These are phyloP conservation scores for Barnardius zonarius DNA, from an alignment of 2,113 vertebrate genomes.

Conservation along the genomic window DNA sequence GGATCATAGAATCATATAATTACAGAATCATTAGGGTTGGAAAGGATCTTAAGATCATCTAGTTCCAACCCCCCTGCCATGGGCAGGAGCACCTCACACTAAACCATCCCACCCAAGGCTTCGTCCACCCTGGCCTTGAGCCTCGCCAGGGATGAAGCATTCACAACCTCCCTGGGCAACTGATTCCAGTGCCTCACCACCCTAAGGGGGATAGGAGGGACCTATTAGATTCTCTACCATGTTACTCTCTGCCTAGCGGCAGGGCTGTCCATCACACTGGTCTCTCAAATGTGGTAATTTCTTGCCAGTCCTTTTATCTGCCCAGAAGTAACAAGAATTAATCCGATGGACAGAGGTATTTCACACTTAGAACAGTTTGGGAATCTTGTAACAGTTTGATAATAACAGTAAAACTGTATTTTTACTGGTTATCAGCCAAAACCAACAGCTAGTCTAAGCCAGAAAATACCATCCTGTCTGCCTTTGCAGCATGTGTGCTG, in stretches of 20 bases:
- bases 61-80: not conserved
- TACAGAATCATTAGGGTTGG: not conserved
- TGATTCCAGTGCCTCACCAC: too few species aligned
- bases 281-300: not conserved
- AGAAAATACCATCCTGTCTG: not conserved
- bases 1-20: not conserved
- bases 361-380: not conserved
- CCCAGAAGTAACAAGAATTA: not conserved
- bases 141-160: too few species aligned
- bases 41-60: not conserved
- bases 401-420: not conserved
- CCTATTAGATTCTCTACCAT: not conserved
- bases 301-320: not conserved
- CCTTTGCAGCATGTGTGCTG: not conserved
- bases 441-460: not conserved
- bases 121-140: too few species aligned
- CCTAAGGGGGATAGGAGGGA: not conserved
- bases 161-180: too few species aligned
- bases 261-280: slow-evolving; percentile 2
- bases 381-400: not conserved
- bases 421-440: slow-evolving; percentile 7
- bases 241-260: not conserved
- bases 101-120: too few species aligned
- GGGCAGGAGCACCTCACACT: too few species aligned
- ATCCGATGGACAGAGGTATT: not conserved